A percentile compares a stretch with the other conserved stretches of the same genome.
Evolutionary conservation across 2,113 vertebrate genomes (phyloP).

Genomic region (Glaucidium brasilianum): DNA sequence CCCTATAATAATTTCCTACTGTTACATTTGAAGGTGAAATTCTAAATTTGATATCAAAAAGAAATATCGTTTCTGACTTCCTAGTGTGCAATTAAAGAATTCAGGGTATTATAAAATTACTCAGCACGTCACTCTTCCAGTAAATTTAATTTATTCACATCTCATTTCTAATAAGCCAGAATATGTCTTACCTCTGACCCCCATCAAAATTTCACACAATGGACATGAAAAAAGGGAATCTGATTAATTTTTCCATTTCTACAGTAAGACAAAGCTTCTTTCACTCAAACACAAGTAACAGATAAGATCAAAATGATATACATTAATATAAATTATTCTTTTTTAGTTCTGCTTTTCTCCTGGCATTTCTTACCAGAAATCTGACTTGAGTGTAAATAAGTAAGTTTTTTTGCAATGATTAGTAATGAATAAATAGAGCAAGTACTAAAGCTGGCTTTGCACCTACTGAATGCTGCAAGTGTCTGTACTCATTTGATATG

Average conservation of each 20-base stretch:
- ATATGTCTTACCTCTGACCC: neutral
- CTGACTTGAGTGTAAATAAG: slow-evolving; percentile 52
- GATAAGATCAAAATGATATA: slow-evolving; percentile 12
- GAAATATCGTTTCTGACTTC: neutral
- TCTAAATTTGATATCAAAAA: slow-evolving; percentile 16
- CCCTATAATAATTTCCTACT: neutral
- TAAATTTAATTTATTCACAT: neutral
- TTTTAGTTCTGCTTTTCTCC: neutral
- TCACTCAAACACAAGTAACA: slow-evolving; percentile 2
- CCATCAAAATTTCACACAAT: neutral
- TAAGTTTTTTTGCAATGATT: slow-evolving; percentile 52
- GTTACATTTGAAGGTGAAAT: neutral
- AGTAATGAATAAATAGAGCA: slow-evolving; percentile 84
- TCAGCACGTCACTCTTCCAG: neutral
- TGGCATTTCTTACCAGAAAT: slow-evolving; percentile 9
- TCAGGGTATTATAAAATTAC: neutral
- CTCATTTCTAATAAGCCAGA: neutral
- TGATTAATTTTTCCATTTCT: neutral
- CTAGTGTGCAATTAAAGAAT: slow-evolving; percentile 17
- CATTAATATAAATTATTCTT: neutral
- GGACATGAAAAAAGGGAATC: neutral
- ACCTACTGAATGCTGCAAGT: slow-evolving; percentile 99
- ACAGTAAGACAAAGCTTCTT: neutral
- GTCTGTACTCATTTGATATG: slow-evolving; percentile 99
- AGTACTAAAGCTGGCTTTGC: slow-evolving; percentile 94